Evolutionary conservation across 1,140 invertebrate genomes (phyloP).

Genomic region (Drosophila mauritiana): DNA sequence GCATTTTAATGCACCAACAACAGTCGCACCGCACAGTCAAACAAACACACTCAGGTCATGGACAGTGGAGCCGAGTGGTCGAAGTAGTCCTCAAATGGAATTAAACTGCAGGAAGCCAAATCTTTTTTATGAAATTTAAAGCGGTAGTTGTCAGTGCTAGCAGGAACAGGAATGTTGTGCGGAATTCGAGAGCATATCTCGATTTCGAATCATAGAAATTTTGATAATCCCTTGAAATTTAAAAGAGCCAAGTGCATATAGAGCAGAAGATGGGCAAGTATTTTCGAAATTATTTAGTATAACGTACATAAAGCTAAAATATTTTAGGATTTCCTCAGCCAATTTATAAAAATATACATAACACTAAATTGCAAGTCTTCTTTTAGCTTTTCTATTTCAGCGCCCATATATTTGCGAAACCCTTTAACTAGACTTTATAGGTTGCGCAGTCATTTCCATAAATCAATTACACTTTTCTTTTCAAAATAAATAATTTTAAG

Average conservation of each 20-base stretch:
- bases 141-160: not conserved
- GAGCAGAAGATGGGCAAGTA: not conserved
- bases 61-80: slow-evolving; percentile 21
- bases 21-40: slow-evolving; percentile 47
- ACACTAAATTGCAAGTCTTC: not conserved
- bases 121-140: not conserved
- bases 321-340: too few relatives aligned
- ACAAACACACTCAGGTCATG: slow-evolving; percentile 46
- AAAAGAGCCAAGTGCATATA: too few relatives aligned
- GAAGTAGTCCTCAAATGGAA: slow-evolving; percentile 4
- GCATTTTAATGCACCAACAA: slow-evolving; percentile 78
- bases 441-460: slow-evolving; percentile 31
- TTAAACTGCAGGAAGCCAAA: slow-evolving; percentile 4
- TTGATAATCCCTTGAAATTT: not conserved
- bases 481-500: slow-evolving; percentile 37
- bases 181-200: not conserved
- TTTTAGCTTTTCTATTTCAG: not conserved
- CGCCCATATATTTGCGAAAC: slow-evolving; percentile 2
- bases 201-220: not conserved
- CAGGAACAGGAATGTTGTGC: too few relatives aligned
- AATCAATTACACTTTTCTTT: slow-evolving; percentile 33
- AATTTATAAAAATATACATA: slow-evolving; percentile 2
- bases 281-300: too few relatives aligned
- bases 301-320: too few relatives aligned
- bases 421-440: slow-evolving; percentile 23